Percentiles rank a stretch among this genome's conserved stretches.
Conservation (phyloP, 2,797 vertebrate genomes). For the Falco rusticolus region DNA sequence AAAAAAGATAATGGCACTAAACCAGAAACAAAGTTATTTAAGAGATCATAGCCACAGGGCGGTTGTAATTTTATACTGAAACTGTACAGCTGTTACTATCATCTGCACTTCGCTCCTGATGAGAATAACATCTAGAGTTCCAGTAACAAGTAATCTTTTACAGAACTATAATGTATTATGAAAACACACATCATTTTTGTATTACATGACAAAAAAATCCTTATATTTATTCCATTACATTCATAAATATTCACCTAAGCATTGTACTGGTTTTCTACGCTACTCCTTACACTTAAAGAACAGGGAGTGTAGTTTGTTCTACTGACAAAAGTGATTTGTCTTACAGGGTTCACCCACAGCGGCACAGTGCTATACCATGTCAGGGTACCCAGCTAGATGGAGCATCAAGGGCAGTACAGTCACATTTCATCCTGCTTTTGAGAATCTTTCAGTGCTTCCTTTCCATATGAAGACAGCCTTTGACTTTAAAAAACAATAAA, state of each 20-base stretch:
- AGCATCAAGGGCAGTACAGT: background rate
- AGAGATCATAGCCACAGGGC: conserved; percentile 62
- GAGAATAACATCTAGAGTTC: conserved; percentile 53
- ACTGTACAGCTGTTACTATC: conserved; percentile 48
- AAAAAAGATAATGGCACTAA: conserved; percentile 80
- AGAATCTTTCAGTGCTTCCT: conserved; percentile 25
- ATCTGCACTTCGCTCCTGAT: conserved; percentile 54
- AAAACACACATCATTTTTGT: conserved; percentile 34
- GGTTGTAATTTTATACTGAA: conserved; percentile 37
- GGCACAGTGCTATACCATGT: rapidly evolving
- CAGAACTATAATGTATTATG: conserved; percentile 42
- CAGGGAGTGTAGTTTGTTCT: conserved; percentile 21
- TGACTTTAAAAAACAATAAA: background rate
- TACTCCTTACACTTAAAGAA: conserved; percentile 19
- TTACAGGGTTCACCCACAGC: background rate
- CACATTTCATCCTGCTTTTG: background rate
- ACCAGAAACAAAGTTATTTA: conserved; percentile 65
- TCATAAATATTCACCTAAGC: conserved; percentile 46
- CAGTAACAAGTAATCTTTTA: conserved; percentile 39
- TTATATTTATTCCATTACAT: conserved; percentile 53
- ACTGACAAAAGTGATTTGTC: background rate
- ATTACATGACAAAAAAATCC: background rate
- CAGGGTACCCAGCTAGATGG: background rate
- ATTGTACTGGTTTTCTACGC: conserved; percentile 6
- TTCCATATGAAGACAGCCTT: conserved; percentile 10